phyloP scores from a whole-genome alignment of 2,888 invertebrate genomes.

The Stenchaetothrips biformis region DNA sequence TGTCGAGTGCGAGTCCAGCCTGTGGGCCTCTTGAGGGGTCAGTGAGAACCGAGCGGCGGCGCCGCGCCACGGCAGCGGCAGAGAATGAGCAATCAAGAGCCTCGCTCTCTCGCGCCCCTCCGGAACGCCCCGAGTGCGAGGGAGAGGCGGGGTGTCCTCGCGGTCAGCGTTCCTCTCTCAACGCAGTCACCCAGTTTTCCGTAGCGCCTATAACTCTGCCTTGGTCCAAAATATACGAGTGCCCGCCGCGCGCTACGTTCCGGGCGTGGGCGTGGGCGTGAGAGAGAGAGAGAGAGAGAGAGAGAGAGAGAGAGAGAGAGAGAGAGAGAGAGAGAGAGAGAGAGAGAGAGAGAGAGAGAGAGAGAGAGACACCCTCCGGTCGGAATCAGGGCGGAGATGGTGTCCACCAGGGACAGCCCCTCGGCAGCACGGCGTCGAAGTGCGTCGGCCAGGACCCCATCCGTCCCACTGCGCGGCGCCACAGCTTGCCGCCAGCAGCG shows the following conservation, averaged over 20 bases:
- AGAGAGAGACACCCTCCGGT: too few relatives aligned
- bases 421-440: too few relatives aligned
- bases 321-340: not conserved
- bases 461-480: not conserved
- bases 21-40: not conserved
- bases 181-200: too few relatives aligned
- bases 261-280: not conserved
- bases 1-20: not conserved
- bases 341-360: not conserved
- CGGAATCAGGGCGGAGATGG: too few relatives aligned
- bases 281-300: not conserved
- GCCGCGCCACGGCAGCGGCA: not conserved
- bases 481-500: not conserved
- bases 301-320: not conserved
- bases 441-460: too few relatives aligned
- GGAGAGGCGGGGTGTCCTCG: too few relatives aligned
- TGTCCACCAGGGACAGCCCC: too few relatives aligned
- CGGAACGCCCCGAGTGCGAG: not conserved
- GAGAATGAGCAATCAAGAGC: constrained; percentile 6
- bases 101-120: not conserved
- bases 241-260: not conserved
- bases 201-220: too few relatives aligned
- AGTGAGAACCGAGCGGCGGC: not conserved
- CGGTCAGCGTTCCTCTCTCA: too few relatives aligned
- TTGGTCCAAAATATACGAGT: too few relatives aligned